A percentile compares a stretch with the other conserved stretches of the same genome.
Conservation (phyloP, 2,888 invertebrate species). For the Orthosia incerta region DNA sequence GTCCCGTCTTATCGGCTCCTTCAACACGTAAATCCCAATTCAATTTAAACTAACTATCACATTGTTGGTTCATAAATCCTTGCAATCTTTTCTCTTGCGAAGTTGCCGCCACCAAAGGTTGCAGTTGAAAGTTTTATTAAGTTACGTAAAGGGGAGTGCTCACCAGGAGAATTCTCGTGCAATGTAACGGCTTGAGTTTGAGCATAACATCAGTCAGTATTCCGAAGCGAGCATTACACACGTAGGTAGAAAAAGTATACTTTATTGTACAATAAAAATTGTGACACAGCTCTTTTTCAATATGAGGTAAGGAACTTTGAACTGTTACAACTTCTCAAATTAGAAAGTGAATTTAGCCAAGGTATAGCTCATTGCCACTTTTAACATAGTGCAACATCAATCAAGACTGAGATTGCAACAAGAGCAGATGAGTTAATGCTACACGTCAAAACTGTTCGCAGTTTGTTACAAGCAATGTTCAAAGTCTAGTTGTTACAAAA, state of each 20-base stretch:
- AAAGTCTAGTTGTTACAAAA: neutral
- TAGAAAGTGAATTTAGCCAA: neutral
- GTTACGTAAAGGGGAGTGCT: conserved; percentile 71
- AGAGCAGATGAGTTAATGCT: neutral
- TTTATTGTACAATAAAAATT: neutral
- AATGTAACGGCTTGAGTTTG: neutral
- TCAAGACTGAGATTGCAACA: neutral
- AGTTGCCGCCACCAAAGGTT: conserved; percentile 73
- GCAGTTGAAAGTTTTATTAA: conserved; percentile 84
- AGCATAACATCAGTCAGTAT: neutral
- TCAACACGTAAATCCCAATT: conserved; percentile 61
- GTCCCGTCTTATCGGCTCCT: neutral
- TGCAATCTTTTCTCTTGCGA: conserved; percentile 57
- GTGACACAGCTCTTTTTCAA: neutral
- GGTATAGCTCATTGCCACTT: neutral
- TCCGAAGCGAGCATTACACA: neutral
- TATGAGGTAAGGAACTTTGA: neutral
- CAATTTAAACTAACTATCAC: conserved; percentile 68
- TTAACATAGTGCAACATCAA: neutral
- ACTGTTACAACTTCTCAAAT: neutral
- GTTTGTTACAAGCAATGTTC: neutral
- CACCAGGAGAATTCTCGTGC: neutral
- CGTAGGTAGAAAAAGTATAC: neutral
- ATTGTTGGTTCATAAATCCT: conserved; percentile 68
- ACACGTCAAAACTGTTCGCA: neutral